phyloP scores from a whole-genome alignment of 2,113 vertebrate species.

The Rutilus rutilus region DNA sequence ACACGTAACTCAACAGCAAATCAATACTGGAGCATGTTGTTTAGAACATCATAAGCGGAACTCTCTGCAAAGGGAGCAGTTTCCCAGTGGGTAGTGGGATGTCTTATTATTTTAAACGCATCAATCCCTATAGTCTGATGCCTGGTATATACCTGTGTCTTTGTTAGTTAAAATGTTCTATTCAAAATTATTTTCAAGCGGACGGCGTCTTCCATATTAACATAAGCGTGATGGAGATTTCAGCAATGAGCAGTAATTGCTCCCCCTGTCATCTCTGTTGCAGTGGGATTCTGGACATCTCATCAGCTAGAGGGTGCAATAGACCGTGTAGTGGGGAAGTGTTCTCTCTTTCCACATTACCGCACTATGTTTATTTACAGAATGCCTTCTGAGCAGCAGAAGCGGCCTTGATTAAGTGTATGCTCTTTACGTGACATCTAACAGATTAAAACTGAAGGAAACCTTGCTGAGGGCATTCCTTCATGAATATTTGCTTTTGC shows the following conservation, averaged over 20 bases:
- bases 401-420: slow-evolving; percentile 53
- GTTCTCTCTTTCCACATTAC: slow-evolving; percentile 53
- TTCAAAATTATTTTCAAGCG: slow-evolving; percentile 37
- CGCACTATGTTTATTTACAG: slow-evolving; percentile 56
- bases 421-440: slow-evolving; percentile 43
- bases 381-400: slow-evolving; percentile 53
- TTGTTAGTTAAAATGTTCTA: background rate
- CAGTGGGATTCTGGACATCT: slow-evolving; percentile 53
- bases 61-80: slow-evolving; percentile 40
- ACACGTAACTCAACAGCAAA: slow-evolving; percentile 50
- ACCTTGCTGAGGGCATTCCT: slow-evolving; percentile 46
- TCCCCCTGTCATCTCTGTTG: slow-evolving; percentile 53
- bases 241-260: slow-evolving; percentile 37
- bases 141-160: slow-evolving; percentile 43
- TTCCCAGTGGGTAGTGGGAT: slow-evolving; percentile 22
- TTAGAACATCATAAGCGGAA: slow-evolving; percentile 17
- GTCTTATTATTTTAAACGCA: slow-evolving; percentile 37
- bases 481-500: slow-evolving; percentile 47
- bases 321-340: slow-evolving; percentile 54
- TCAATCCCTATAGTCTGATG: slow-evolving; percentile 35
- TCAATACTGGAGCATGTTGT: slow-evolving; percentile 50
- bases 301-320: slow-evolving; percentile 62
- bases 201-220: slow-evolving; percentile 29
- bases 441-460: slow-evolving; percentile 48
- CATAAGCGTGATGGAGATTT: slow-evolving; percentile 56